A percentile compares a stretch with the other conserved stretches of the same genome.
These are phyloP conservation scores for Nymphalis io DNA, from an alignment of 1,140 invertebrate genomes.

Conservation along the genomic window DNA sequence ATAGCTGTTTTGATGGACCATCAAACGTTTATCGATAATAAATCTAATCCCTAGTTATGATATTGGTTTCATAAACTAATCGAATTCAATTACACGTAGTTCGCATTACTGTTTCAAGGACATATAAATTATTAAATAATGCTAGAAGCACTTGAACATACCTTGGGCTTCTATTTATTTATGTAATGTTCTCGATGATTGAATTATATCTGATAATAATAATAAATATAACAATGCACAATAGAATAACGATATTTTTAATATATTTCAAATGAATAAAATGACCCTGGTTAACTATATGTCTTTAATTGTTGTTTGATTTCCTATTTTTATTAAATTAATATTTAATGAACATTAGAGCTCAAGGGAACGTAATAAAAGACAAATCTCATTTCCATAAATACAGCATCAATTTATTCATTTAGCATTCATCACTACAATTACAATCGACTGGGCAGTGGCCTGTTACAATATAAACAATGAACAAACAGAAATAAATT, in stretches of 20 bases:
- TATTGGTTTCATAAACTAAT: constrained; percentile 40
- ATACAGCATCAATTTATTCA: neutral
- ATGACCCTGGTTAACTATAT: too few species aligned
- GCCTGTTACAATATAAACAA: constrained; percentile 9
- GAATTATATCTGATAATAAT: neutral
- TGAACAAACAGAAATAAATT: constrained; percentile 32
- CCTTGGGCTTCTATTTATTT: neutral
- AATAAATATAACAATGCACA: neutral
- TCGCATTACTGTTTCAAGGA: constrained; percentile 28
- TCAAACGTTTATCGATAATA: constrained; percentile 38
- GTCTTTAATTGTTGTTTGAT: too few species aligned
- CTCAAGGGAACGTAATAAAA: neutral
- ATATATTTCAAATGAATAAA: too few species aligned
- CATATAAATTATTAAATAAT: constrained; percentile 5
- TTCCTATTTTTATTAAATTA: too few species aligned
- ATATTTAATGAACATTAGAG: too few species aligned
- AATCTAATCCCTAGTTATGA: constrained; percentile 38
- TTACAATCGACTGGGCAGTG: neutral
- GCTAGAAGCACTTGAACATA: neutral
- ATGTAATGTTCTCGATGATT: neutral
- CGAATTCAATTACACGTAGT: constrained; percentile 33
- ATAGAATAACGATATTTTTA: too few species aligned
- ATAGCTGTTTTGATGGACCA: constrained; percentile 33
- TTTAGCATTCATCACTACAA: constrained; percentile 5
- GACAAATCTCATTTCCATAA: constrained; percentile 3